These are phyloP conservation scores for Meteorus sp. DNA, from an alignment of 1,140 invertebrate genomes.

Conservation along the genomic window DNA sequence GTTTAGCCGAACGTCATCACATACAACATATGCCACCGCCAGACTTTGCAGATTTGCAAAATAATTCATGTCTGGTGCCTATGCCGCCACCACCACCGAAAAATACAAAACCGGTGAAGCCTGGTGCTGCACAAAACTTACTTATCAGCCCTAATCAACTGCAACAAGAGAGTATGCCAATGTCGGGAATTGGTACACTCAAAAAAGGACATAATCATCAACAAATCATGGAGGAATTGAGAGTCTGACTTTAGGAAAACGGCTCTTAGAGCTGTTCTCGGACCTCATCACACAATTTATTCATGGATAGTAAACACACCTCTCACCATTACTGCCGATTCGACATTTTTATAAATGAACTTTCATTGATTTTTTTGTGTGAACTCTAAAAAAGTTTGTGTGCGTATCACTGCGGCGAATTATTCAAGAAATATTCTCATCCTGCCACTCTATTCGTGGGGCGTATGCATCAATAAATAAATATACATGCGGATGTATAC, in stretches of 20 bases:
- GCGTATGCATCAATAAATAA: conserved; percentile 4
- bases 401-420: conserved; percentile 7
- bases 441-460: conserved; percentile 24
- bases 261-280: conserved; percentile 29
- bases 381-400: conserved; percentile 7
- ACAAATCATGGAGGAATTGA: conserved; percentile 71
- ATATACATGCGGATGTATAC: conserved; percentile 12
- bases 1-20: conserved; percentile 67
- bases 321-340: conserved; percentile 17
- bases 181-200: conserved; percentile 64
- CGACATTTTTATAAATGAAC: conserved; percentile 3
- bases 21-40: conserved; percentile 78
- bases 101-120: conserved; percentile 65
- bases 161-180: conserved; percentile 65
- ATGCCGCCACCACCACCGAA: conserved; percentile 75
- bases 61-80: conserved; percentile 67
- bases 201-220: conserved; percentile 66
- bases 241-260: conserved; percentile 68
- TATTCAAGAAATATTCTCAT: conserved; percentile 17
- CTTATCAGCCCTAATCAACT: conserved; percentile 63
- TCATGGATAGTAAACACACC: conserved; percentile 17
- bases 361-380: conserved; percentile 11
- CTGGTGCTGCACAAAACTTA: conserved; percentile 59
- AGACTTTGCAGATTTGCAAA: conserved; percentile 75
- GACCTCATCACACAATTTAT: conserved; percentile 7